A percentile compares a stretch with the other conserved stretches of the same genome.
Evolutionary conservation across 2,888 invertebrate genomes (phyloP).

Genomic region (Oithona nana): DNA sequence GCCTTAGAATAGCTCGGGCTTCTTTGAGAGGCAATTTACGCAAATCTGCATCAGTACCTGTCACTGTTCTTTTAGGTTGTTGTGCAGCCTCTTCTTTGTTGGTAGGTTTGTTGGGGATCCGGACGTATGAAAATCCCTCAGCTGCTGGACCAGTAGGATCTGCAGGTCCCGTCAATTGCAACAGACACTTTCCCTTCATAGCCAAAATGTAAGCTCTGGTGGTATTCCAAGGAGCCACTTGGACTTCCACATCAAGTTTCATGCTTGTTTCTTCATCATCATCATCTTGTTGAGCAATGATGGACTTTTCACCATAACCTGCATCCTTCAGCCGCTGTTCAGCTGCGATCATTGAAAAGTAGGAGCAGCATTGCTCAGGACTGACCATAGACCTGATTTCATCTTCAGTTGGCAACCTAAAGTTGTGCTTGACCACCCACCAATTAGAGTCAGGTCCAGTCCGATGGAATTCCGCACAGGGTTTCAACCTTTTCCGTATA

Average conservation of each 20-base stretch:
- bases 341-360: conserved; percentile 92
- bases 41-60: conserved; percentile 96
- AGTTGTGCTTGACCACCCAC: conserved; percentile 90
- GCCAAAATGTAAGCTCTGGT: conserved; percentile 94
- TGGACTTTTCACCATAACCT: conserved; percentile 80
- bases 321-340: conserved; percentile 70
- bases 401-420: conserved; percentile 87
- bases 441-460: conserved; percentile 71
- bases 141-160: conserved; percentile 33
- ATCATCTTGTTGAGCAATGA: conserved; percentile 83
- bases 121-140: conserved; percentile 91
- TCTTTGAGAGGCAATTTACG: conserved; percentile 82
- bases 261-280: conserved; percentile 85
- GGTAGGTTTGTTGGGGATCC: conserved; percentile 92
- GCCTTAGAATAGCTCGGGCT: conserved; percentile 80
- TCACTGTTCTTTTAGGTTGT: conserved; percentile 80
- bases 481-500: conserved; percentile 81
- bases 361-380: conserved; percentile 94
- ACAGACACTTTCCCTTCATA: conserved; percentile 87
- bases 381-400: conserved; percentile 96
- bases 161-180: conserved; percentile 57
- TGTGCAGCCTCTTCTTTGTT: conserved; percentile 63
- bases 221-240: conserved; percentile 98
- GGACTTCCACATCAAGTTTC: conserved; percentile 95
- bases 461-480: conserved; percentile 93